These are phyloP conservation scores for Mustela nigripes DNA, from an alignment of 2,113 vertebrate genomes.

Conservation along the genomic window DNA sequence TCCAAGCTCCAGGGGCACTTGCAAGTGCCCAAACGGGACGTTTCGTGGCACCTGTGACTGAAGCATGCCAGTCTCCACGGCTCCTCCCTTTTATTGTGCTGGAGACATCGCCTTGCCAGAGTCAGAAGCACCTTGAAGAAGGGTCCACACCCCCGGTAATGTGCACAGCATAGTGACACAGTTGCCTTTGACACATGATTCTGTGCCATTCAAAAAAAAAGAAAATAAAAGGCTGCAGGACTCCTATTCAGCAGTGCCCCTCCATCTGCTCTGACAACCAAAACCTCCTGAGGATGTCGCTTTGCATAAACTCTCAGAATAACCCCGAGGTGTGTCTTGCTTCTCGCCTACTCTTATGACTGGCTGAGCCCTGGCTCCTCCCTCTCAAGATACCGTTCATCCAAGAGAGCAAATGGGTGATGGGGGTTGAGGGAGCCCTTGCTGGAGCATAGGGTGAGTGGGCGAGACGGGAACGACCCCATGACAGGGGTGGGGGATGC, in stretches of 20 bases:
- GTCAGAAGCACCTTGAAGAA: not conserved
- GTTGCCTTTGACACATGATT: not conserved
- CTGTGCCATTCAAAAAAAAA: not conserved
- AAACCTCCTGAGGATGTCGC: fast-evolving
- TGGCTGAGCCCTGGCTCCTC: not conserved
- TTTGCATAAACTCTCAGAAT: too few relatives aligned
- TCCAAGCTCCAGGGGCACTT: too few relatives aligned
- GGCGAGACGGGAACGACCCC: too few relatives aligned
- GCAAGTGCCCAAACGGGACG: not conserved
- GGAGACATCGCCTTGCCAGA: not conserved
- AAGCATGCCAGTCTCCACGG: not conserved
- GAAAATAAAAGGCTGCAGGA: too few relatives aligned
- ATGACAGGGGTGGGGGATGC: fast-evolving
- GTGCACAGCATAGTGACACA: not conserved
- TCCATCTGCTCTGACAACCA: not conserved
- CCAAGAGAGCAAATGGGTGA: too few relatives aligned
- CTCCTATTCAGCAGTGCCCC: fast-evolving
- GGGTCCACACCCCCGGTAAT: too few relatives aligned
- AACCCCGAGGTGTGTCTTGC: not conserved
- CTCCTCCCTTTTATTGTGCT: not conserved
- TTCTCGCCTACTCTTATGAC: not conserved
- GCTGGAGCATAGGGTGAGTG: not conserved
- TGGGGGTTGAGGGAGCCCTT: not conserved
- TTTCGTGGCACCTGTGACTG: not conserved
- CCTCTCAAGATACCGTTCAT: not conserved